Conservation (phyloP, 2,888 invertebrate species). For the Emmelina monodactyla region DNA sequence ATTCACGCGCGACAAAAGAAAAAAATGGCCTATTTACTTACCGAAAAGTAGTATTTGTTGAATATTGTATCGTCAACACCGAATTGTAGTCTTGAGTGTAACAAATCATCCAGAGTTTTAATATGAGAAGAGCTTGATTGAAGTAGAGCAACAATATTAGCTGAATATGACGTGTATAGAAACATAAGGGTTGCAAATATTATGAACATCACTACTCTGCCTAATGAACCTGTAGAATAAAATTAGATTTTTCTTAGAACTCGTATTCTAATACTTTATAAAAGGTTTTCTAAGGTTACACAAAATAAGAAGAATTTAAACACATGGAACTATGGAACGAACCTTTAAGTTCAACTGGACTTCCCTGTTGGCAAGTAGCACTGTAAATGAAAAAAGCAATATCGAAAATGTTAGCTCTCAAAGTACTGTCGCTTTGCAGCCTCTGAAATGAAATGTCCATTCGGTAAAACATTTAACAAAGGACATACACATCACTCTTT, state of each 20-base stretch:
- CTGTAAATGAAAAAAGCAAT: constrained; percentile 64
- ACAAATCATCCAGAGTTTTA: constrained; percentile 68
- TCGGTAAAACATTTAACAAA: constrained; percentile 1
- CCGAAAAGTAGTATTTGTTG: constrained; percentile 73
- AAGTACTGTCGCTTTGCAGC: constrained; percentile 27
- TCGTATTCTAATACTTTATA: no score
- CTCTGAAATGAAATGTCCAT: constrained; percentile 25
- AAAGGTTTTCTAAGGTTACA: no score
- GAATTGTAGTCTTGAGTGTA: constrained; percentile 70
- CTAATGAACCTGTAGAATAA: constrained; percentile 55
- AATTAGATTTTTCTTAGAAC: no score
- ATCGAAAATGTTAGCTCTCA: constrained; percentile 52
- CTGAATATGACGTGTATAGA: constrained; percentile 77
- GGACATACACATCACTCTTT: no score
- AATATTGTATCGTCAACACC: constrained; percentile 76
- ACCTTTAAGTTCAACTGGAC: constrained; percentile 50
- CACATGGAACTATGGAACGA: not conserved
- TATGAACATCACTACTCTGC: constrained; percentile 70
- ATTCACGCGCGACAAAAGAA: no score
- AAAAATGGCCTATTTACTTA: no score
- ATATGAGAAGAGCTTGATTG: constrained; percentile 77
- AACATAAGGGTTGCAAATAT: constrained; percentile 72
- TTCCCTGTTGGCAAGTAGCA: constrained; percentile 72
- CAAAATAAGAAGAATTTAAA: no score
- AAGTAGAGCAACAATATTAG: constrained; percentile 77